Evolutionary conservation across 2,888 invertebrate species (phyloP).

Genomic region (Scrobipalpa atriplicella): DNA sequence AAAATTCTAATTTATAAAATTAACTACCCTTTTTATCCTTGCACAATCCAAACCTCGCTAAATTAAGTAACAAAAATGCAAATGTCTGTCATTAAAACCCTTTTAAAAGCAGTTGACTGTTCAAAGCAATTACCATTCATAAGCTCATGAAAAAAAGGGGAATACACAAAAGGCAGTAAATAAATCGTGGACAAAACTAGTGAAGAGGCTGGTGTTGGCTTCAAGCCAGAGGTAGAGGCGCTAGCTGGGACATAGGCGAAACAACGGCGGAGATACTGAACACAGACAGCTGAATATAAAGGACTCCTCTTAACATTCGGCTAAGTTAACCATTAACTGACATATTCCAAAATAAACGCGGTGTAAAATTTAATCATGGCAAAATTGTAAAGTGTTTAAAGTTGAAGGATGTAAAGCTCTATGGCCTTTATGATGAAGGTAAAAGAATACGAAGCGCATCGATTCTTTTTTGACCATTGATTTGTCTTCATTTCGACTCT

Average conservation of each 20-base stretch:
- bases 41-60: background rate
- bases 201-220: conserved; percentile 30
- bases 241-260: conserved; percentile 16
- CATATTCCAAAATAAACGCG: background rate
- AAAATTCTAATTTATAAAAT: background rate
- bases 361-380: too few species aligned
- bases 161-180: conserved; percentile 41
- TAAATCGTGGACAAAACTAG: conserved; percentile 42
- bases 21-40: background rate
- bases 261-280: background rate
- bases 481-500: too few species aligned
- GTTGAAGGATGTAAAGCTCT: too few species aligned
- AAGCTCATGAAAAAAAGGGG: conserved; percentile 45
- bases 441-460: too few species aligned
- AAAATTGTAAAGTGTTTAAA: too few species aligned
- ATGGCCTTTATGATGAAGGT: too few species aligned
- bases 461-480: too few species aligned
- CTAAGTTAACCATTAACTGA: background rate
- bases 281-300: background rate
- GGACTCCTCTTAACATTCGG: background rate
- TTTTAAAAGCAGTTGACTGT: conserved; percentile 30
- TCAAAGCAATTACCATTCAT: conserved; percentile 43
- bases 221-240: conserved; percentile 12
- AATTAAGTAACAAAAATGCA: conserved; percentile 10
- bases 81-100: conserved; percentile 14